These are phyloP conservation scores for Oxytorus armatus DNA, from an alignment of 2,888 invertebrate genomes.

Conservation along the genomic window DNA sequence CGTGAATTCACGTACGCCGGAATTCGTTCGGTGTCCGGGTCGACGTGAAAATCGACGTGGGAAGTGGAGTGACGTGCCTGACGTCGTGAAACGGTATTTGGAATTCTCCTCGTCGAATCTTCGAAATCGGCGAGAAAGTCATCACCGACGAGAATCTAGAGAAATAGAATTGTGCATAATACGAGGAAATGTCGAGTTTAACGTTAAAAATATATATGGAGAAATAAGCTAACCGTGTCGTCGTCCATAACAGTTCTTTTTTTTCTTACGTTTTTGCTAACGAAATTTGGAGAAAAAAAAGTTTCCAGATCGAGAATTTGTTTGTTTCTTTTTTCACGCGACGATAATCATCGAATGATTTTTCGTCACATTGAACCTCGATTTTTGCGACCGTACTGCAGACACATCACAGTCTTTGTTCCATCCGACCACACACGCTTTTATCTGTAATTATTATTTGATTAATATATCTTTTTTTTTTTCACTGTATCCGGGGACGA, in stretches of 20 bases:
- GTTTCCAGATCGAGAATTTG: too few species aligned
- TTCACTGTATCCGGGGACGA: not conserved
- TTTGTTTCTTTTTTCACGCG: not conserved
- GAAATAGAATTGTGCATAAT: not conserved
- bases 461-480: not conserved
- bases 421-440: not conserved
- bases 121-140: conserved; percentile 29
- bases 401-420: conserved; percentile 15
- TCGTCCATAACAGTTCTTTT: conserved; percentile 44
- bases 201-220: not conserved
- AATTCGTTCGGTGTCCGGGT: conserved; percentile 34
- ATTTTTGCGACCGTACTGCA: not conserved
- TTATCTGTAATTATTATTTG: not conserved
- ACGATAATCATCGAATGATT: not conserved
- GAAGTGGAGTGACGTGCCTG: conserved; percentile 48
- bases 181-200: not conserved
- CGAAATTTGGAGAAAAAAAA: too few species aligned
- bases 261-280: too few species aligned
- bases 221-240: conserved; percentile 34
- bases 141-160: conserved; percentile 18
- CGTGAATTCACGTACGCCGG: conserved; percentile 50
- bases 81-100: conserved; percentile 26
- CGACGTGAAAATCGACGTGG: conserved; percentile 45
- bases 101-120: conserved; percentile 6
- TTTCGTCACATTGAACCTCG: not conserved